Conservation (phyloP, 2,797 vertebrate genomes). For the Prunella strophiata region DNA sequence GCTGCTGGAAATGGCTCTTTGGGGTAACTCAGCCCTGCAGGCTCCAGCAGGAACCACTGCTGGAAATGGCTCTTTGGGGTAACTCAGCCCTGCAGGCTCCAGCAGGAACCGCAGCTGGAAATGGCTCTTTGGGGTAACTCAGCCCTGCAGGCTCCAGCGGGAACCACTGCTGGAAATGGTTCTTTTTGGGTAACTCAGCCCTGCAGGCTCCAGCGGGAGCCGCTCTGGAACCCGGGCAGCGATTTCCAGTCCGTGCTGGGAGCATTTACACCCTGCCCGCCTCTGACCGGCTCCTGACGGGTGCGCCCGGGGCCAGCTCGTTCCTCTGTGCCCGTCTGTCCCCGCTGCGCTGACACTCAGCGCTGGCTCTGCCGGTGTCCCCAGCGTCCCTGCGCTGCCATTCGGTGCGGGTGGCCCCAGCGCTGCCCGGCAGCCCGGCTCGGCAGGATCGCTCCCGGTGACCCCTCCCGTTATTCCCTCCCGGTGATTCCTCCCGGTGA, state of each 20-base stretch:
- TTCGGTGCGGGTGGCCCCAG: background rate
- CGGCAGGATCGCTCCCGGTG: too few relatives aligned
- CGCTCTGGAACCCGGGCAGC: fast-evolving
- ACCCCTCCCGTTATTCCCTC: too few relatives aligned
- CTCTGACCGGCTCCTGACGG: background rate
- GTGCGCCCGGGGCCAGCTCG: too few relatives aligned
- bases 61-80: too few relatives aligned
- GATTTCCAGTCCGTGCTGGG: fast-evolving
- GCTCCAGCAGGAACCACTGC: background rate
- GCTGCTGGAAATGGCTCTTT: background rate
- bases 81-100: too few relatives aligned
- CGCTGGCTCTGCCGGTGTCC: fast-evolving
- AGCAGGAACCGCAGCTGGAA: too few relatives aligned
- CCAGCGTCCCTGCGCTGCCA: fast-evolving
- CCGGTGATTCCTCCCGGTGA: background rate
- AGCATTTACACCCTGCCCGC: fast-evolving
- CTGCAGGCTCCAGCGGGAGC: background rate
- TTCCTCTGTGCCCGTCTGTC: background rate
- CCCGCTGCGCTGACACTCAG: background rate
- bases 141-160: background rate
- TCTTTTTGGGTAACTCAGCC: background rate
- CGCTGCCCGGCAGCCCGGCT: background rate
- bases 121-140: background rate
- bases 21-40: background rate
- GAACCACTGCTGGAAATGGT: background rate